A percentile compares a stretch with the other conserved stretches of the same genome.
Evolutionary conservation across 2,797 vertebrate species (phyloP).

Genomic region (Ammospiza maritima): DNA sequence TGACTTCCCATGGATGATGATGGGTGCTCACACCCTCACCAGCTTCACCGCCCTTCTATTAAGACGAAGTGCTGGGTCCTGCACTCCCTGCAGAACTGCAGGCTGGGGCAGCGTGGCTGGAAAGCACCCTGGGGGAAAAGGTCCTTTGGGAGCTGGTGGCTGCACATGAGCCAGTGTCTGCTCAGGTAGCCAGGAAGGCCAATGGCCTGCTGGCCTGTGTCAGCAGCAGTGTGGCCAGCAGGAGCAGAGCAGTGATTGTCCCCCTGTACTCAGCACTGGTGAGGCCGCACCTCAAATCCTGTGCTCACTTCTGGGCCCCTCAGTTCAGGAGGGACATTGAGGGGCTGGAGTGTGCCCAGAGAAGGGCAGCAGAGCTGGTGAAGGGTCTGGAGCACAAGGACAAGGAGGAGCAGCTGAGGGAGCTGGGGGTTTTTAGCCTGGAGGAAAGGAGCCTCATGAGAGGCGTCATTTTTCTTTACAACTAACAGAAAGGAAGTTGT

Average conservation of each 20-base stretch:
- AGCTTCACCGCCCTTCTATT: background rate
- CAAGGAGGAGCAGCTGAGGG: rapidly evolving
- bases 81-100: too few species aligned
- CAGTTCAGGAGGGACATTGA: rapidly evolving
- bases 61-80: background rate
- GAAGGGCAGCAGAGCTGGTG: rapidly evolving
- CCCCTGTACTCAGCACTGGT: rapidly evolving
- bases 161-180: background rate
- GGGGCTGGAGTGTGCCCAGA: rapidly evolving
- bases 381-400: background rate
- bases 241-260: rapidly evolving
- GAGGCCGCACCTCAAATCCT: rapidly evolving
- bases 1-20: background rate
- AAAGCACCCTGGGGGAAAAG: background rate
- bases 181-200: background rate
- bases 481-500: background rate
- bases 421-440: background rate
- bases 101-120: background rate
- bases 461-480: background rate
- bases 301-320: background rate
- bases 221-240: background rate
- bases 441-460: rapidly evolving
- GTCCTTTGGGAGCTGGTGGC: background rate
- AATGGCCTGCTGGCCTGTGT: background rate
- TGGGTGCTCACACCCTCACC: background rate